Evolutionary conservation across 2,888 invertebrate species (phyloP).

Genomic region (Hyles lineata): DNA sequence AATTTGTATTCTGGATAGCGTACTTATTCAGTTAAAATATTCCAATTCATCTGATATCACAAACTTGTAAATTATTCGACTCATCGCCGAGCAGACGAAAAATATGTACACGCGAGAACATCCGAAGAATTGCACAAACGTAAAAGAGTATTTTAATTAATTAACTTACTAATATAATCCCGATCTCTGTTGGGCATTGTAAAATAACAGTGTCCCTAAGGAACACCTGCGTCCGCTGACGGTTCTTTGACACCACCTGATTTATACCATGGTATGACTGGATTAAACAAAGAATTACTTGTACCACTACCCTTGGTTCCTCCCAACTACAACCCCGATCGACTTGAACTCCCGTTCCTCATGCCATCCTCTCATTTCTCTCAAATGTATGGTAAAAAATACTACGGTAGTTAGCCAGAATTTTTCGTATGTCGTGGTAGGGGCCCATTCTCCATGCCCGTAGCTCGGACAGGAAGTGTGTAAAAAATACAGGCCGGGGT

Average conservation of each 20-base stretch:
- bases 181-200: conserved; percentile 27
- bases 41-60: conserved; percentile 3
- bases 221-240: conserved; percentile 75
- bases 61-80: conserved; percentile 18
- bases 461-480: conserved; percentile 54
- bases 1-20: neutral
- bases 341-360: conserved; percentile 24
- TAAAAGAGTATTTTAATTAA: conserved; percentile 21
- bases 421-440: conserved; percentile 27
- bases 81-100: neutral
- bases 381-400: conserved; percentile 11
- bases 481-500: conserved; percentile 58
- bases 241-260: conserved; percentile 67
- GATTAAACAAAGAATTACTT: conserved; percentile 64
- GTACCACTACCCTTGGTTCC: conserved; percentile 38
- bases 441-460: conserved; percentile 32
- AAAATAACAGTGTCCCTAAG: conserved; percentile 38
- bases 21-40: neutral
- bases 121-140: conserved; percentile 8
- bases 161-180: conserved; percentile 14
- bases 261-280: conserved; percentile 67
- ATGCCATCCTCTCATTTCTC: neutral
- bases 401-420: conserved; percentile 17
- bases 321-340: conserved; percentile 26
- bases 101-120: neutral